phyloP scores from a whole-genome alignment of 1,140 invertebrate genomes.

The Teleogryllus occipitalis region DNA sequence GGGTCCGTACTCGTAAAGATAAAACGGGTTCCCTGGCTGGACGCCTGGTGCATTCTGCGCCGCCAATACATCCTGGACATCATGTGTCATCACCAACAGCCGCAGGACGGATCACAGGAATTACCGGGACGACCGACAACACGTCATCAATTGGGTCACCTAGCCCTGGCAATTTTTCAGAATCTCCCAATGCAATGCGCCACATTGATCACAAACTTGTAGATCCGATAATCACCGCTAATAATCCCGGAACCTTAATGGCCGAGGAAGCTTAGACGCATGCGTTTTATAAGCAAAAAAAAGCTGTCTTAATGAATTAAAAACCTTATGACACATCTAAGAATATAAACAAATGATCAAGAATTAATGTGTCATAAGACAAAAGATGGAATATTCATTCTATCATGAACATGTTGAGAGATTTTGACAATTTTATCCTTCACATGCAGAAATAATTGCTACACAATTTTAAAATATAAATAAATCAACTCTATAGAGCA shows the following conservation, averaged over 20 bases:
- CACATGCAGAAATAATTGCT: background rate
- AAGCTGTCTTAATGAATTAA: no score
- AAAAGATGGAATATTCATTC: no score
- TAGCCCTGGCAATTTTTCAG: background rate
- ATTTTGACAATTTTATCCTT: background rate
- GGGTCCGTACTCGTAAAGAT: constrained; percentile 40
- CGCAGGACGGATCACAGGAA: background rate
- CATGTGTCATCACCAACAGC: background rate
- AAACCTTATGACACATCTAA: no score
- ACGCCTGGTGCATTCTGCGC: background rate
- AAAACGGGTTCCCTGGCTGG: background rate
- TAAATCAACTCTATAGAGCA: background rate
- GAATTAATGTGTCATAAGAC: no score
- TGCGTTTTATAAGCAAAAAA: no score
- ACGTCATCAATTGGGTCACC: background rate
- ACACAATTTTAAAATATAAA: background rate
- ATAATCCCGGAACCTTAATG: background rate
- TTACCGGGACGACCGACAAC: background rate
- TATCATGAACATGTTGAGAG: background rate
- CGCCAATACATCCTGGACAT: background rate
- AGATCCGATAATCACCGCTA: background rate
- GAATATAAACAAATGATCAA: no score
- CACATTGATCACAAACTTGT: background rate
- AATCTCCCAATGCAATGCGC: background rate
- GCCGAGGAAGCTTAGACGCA: background rate